Evolutionary conservation across 2,797 vertebrate genomes (phyloP).

Genomic region (Amblyopsis hoosieri): DNA sequence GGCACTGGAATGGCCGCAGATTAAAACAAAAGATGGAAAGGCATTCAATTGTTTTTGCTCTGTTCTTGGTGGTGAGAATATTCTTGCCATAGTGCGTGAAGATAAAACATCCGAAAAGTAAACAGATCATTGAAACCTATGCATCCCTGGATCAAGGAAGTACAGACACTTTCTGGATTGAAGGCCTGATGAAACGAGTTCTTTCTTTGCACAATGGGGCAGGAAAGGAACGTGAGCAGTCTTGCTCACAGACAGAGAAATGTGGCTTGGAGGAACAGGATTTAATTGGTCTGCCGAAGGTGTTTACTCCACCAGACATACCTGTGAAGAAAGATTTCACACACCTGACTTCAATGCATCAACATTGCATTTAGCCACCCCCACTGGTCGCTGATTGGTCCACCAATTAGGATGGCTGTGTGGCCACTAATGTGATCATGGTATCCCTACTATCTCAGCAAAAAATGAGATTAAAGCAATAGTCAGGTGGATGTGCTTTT

Average conservation of each 20-base stretch:
- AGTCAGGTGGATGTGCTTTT: too few relatives aligned
- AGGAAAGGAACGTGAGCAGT: constrained; percentile 10
- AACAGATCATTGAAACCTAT: not conserved
- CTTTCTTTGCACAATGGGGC: constrained; percentile 7
- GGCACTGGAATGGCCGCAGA: not conserved
- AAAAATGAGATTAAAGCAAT: too few relatives aligned
- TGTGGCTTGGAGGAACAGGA: constrained; percentile 17
- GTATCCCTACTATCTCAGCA: too few relatives aligned
- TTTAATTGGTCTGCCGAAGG: constrained; percentile 13
- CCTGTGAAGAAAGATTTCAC: constrained; percentile 10
- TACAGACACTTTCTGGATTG: constrained; percentile 14
- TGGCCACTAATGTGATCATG: too few relatives aligned
- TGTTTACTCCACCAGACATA: constrained; percentile 12
- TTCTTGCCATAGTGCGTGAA: not conserved
- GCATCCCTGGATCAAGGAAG: constrained; percentile 23
- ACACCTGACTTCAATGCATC: too few relatives aligned
- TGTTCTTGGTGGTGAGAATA: not conserved
- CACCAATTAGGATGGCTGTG: too few relatives aligned
- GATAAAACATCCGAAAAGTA: not conserved
- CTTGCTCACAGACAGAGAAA: constrained; percentile 6
- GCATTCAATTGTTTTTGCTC: too few relatives aligned
- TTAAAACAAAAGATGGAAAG: too few relatives aligned
- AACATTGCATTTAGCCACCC: too few relatives aligned
- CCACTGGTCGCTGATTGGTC: too few relatives aligned
- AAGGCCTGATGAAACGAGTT: constrained; percentile 4